These are phyloP conservation scores for Gymnoscopelus microlampas DNA, from an alignment of 2,797 vertebrate genomes.

Conservation along the genomic window DNA sequence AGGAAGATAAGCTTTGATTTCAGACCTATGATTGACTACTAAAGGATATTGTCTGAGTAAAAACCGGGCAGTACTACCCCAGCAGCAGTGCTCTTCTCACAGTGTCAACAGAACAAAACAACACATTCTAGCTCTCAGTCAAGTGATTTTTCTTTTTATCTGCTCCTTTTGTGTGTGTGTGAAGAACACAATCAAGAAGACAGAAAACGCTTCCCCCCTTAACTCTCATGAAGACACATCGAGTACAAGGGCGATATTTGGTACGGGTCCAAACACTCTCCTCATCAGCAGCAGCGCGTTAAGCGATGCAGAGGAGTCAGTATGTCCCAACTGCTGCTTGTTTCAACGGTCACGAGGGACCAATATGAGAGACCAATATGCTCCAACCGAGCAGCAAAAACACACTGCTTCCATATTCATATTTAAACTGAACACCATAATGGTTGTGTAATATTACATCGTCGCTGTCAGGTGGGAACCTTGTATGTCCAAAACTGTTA, in stretches of 20 bases:
- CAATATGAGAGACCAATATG: too few species aligned
- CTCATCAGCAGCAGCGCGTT: constrained; percentile 10
- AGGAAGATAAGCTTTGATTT: constrained; percentile 31
- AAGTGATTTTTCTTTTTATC: not conserved
- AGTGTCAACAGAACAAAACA: constrained; percentile 3
- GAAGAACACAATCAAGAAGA: too few species aligned
- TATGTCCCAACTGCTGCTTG: constrained; percentile 23
- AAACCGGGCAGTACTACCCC: not conserved
- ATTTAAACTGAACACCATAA: constrained; percentile 18
- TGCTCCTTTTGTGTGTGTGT: not conserved
- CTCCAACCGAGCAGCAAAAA: constrained; percentile 39
- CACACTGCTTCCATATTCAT: constrained; percentile 35
- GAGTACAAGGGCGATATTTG: constrained; percentile 7
- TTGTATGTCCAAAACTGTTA: too few species aligned
- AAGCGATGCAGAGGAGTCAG: constrained; percentile 6
- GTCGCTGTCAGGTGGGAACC: too few species aligned
- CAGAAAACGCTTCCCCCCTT: too few species aligned
- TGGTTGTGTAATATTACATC: not conserved
- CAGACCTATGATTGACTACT: not conserved
- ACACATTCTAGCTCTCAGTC: constrained; percentile 3
- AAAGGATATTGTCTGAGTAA: not conserved
- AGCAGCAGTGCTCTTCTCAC: not conserved
- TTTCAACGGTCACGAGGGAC: not conserved
- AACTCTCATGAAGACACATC: too few species aligned
- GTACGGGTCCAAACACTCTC: constrained; percentile 2